Evolutionary conservation across 2,797 vertebrate species (phyloP).

Genomic region (Lacerta bilineata): DNA sequence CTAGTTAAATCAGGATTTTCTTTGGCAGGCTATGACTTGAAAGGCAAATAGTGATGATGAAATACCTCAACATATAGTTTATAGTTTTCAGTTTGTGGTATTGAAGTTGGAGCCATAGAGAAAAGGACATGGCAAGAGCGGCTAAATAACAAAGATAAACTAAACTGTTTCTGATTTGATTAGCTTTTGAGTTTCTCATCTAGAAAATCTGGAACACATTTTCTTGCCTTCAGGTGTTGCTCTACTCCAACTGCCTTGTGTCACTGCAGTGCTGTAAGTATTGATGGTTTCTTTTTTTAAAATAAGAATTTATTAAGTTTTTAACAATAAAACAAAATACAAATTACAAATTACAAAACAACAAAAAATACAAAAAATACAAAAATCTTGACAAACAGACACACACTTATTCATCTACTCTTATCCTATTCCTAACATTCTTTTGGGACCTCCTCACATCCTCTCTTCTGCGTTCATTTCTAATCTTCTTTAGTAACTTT

Average conservation of each 20-base stretch:
- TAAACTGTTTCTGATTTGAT: background rate
- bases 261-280: background rate
- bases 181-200: background rate
- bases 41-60: background rate
- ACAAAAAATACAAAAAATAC: no score
- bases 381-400: no score
- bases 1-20: background rate
- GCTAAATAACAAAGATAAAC: background rate
- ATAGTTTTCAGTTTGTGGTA: background rate
- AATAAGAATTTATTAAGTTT: no score
- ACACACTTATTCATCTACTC: no score
- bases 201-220: background rate
- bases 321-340: no score
- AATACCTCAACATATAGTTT: background rate
- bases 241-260: background rate
- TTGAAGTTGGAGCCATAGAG: background rate
- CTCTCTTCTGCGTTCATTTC: no score
- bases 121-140: background rate
- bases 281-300: background rate
- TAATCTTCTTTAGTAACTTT: no score
- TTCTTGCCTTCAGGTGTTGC: background rate
- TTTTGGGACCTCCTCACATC: no score
- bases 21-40: background rate
- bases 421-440: no score
- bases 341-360: no score